Percentiles rank a stretch among this genome's conserved stretches.
phyloP scores from a whole-genome alignment of 2,797 vertebrate species.

The Sphenopsis melanotis region DNA sequence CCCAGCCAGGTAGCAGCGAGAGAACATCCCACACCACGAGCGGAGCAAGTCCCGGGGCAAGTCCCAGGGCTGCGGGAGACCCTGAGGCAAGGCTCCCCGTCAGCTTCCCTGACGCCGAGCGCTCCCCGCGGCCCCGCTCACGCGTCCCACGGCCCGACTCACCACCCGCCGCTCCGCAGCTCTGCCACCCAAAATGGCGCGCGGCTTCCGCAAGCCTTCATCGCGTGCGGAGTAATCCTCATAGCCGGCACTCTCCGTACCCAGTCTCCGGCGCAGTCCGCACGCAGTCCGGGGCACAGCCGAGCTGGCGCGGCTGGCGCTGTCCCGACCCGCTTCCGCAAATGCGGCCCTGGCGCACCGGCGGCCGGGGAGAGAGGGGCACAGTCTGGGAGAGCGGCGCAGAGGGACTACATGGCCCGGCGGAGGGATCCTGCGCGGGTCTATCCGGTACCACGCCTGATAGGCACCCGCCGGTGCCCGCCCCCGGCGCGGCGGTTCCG shows the following conservation, averaged over 20 bases:
- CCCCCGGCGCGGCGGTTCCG: not conserved
- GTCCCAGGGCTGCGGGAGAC: not conserved
- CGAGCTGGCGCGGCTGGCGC: not conserved
- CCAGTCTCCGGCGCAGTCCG: not conserved
- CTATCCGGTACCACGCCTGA: rapidly evolving
- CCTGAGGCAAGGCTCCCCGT: rapidly evolving
- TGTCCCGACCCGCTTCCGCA: not conserved
- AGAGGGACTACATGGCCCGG: not conserved
- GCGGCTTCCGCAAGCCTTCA: rapidly evolving
- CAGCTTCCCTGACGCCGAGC: not conserved
- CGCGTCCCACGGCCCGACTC: rapidly evolving
- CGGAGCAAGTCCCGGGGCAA: no score
- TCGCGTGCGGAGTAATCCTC: not conserved
- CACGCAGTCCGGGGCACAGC: rapidly evolving
- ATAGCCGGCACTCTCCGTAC: rapidly evolving
- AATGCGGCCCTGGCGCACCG: no score
- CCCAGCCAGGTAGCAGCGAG: not conserved
- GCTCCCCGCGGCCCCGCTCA: rapidly evolving
- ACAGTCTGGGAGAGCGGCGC: not conserved
- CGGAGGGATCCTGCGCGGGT: rapidly evolving
- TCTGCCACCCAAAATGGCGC: not conserved
- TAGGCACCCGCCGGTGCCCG: not conserved
- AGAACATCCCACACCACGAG: not conserved
- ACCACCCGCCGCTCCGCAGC: rapidly evolving
- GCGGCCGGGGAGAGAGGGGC: not conserved